Evolutionary conservation across 2,888 invertebrate genomes (phyloP).

Genomic region (Trichogramma evanescens): DNA sequence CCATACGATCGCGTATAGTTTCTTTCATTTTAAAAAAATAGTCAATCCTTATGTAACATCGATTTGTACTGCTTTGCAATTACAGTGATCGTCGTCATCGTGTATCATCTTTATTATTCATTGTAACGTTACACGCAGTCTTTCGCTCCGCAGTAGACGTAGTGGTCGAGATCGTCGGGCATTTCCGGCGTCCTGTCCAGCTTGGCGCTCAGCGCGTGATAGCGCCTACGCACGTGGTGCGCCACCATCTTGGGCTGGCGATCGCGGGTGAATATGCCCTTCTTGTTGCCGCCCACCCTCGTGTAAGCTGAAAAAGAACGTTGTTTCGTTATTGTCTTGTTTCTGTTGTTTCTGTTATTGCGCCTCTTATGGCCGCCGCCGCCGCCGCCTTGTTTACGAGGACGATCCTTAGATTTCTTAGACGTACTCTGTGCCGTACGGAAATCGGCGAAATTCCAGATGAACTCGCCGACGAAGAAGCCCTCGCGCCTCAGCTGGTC

Average conservation of each 20-base stretch:
- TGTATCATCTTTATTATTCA: too few relatives aligned
- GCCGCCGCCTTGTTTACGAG: too few relatives aligned
- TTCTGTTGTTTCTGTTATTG: too few relatives aligned
- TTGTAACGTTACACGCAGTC: too few relatives aligned
- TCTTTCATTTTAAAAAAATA: too few relatives aligned
- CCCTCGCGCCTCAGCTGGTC: conserved; percentile 67
- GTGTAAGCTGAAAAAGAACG: conserved; percentile 56
- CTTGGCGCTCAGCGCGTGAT: conserved; percentile 61
- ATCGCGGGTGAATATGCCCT: conserved; percentile 85
- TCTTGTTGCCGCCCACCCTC: conserved; percentile 79
- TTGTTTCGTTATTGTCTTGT: neutral
- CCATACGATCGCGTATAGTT: too few relatives aligned
- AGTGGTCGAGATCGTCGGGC: conserved; percentile 52
- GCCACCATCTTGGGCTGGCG: conserved; percentile 89
- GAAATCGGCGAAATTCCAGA: conserved; percentile 99
- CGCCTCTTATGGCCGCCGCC: too few relatives aligned
- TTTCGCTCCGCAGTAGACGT: neutral
- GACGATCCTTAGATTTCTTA: neutral
- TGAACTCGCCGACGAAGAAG: conserved; percentile 91
- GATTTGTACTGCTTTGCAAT: conserved; percentile 14
- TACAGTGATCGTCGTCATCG: too few relatives aligned
- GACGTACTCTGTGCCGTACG: conserved; percentile 80
- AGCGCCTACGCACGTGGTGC: conserved; percentile 71
- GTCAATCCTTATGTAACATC: too few relatives aligned
- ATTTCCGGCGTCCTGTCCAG: conserved; percentile 51